Percentiles rank a stretch among this genome's conserved stretches.
phyloP scores from a whole-genome alignment of 2,113 vertebrate genomes.

The Thymallus thymallus region DNA sequence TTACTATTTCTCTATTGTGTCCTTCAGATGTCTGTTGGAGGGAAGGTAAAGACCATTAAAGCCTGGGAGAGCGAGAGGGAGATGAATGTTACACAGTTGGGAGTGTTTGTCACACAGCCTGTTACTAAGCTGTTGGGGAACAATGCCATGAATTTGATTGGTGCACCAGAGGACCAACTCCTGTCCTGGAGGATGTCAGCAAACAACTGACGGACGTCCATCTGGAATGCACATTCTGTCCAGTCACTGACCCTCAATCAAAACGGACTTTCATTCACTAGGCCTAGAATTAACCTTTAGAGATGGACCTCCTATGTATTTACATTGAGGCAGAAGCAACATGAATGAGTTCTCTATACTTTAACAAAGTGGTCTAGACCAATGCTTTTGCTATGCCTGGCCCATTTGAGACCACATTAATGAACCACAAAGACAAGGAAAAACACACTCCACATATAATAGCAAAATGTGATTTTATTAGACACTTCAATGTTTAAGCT shows the following conservation, averaged over 20 bases:
- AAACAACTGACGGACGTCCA: conserved; percentile 52
- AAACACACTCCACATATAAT: conserved; percentile 8
- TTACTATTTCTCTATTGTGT: neutral
- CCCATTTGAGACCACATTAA: neutral
- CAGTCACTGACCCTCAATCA: conserved; percentile 42
- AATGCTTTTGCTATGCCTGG: neutral
- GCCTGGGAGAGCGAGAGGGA: conserved; percentile 11
- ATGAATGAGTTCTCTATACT: neutral
- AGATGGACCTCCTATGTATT: conserved; percentile 36
- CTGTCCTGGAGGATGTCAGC: conserved; percentile 41
- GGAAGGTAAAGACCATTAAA: conserved; percentile 5
- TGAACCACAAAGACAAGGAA: neutral
- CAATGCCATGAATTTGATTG: conserved; percentile 56
- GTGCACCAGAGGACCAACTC: conserved; percentile 38
- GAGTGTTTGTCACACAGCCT: conserved; percentile 55
- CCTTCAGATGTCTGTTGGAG: conserved; percentile 7
- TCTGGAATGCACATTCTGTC: conserved; percentile 62
- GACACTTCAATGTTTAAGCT: conserved; percentile 86
- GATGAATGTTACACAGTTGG: conserved; percentile 64
- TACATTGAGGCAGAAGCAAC: conserved; percentile 19
- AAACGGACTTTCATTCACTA: conserved; percentile 41
- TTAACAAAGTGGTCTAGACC: neutral
- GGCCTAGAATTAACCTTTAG: conserved; percentile 50
- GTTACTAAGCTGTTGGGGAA: conserved; percentile 48
- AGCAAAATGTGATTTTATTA: conserved; percentile 92